Evolutionary conservation across 2,797 vertebrate species (phyloP).

Genomic region (Sparidentex hasta): DNA sequence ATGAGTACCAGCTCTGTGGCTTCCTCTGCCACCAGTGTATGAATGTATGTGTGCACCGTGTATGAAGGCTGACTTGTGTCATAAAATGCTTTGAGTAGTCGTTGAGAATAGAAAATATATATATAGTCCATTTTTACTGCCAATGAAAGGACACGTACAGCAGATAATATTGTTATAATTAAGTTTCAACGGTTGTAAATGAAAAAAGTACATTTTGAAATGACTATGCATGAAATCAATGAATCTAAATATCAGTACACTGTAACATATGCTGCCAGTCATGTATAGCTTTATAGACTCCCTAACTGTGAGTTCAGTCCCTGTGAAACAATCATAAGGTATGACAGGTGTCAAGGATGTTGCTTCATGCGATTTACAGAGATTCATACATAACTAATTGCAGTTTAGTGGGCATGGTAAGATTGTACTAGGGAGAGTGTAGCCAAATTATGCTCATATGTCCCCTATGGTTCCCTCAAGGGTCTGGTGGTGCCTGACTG

Average conservation of each 20-base stretch:
- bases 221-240: too few species aligned
- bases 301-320: neutral
- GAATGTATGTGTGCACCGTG: too few species aligned
- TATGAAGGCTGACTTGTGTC: too few species aligned
- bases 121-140: neutral
- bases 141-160: neutral
- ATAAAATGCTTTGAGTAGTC: too few species aligned
- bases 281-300: too few species aligned
- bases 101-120: too few species aligned
- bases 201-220: too few species aligned
- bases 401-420: neutral
- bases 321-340: neutral
- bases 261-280: neutral
- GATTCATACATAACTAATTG: neutral
- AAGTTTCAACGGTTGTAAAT: neutral
- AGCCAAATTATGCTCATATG: slow-evolving; percentile 28
- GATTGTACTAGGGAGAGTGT: neutral
- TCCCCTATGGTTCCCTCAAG: slow-evolving; percentile 15
- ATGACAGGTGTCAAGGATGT: neutral
- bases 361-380: neutral
- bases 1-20: neutral
- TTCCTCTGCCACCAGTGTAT: too few species aligned
- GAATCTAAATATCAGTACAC: neutral
- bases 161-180: neutral
- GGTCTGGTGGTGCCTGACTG: neutral